Evolutionary conservation across 2,888 invertebrate species (phyloP).

Genomic region (Microplitis manilae): DNA sequence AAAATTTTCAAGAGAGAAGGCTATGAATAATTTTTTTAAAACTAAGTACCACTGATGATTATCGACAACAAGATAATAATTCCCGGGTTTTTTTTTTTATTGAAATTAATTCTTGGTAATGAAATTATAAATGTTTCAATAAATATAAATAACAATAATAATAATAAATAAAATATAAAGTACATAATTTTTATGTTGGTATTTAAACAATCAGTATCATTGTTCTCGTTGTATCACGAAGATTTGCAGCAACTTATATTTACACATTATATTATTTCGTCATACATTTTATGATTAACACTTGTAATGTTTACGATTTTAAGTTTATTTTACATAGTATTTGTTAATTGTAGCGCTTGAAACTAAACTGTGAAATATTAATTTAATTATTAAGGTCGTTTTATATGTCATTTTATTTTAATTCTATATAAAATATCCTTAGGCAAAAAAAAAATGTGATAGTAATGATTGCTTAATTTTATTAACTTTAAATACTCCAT

Average conservation of each 20-base stretch:
- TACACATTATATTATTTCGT: slow-evolving; percentile 23
- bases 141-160: background rate
- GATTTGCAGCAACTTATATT: slow-evolving; percentile 18
- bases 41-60: background rate
- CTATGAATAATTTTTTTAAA: background rate
- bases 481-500: background rate
- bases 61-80: background rate
- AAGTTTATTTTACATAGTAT: background rate
- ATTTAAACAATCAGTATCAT: slow-evolving; percentile 21
- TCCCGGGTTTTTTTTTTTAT: background rate
- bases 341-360: background rate
- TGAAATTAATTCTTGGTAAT: background rate
- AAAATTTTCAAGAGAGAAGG: background rate
- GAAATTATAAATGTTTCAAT: background rate
- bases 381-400: slow-evolving; percentile 5
- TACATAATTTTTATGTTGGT: background rate
- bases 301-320: slow-evolving; percentile 3
- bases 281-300: slow-evolving; percentile 21
- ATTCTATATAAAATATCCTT: background rate
- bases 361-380: background rate
- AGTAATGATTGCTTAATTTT: background rate
- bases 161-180: background rate
- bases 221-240: slow-evolving; percentile 33
- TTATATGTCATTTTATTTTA: background rate
- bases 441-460: background rate